Evolutionary conservation across 2,888 invertebrate species (phyloP).

Genomic region (Sinotaia quadrata): DNA sequence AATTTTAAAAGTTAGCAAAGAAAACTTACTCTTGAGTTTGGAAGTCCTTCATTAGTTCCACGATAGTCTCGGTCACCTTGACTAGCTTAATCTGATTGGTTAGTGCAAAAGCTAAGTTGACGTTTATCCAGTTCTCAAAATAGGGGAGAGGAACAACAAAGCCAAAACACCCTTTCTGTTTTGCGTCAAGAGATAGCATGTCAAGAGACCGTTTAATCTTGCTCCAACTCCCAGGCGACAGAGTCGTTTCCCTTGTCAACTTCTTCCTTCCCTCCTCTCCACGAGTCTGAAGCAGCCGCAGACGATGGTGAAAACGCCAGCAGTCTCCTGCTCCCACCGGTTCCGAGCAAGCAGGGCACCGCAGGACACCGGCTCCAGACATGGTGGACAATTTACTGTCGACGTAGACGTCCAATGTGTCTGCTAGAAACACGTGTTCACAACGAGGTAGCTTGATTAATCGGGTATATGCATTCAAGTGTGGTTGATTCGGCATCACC

Average conservation of each 20-base stretch:
- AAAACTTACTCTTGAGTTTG: too few species aligned
- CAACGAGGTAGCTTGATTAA: not conserved
- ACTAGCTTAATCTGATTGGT: slow-evolving; percentile 21
- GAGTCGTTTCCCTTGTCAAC: not conserved
- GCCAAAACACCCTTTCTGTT: not conserved
- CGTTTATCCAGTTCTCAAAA: not conserved
- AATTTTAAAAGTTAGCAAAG: too few species aligned
- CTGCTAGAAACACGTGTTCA: not conserved
- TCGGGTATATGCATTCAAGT: not conserved
- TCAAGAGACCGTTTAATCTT: not conserved
- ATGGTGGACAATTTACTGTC: not conserved
- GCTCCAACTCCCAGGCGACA: not conserved
- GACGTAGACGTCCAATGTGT: not conserved
- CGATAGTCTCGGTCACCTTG: not conserved
- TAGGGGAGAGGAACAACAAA: not conserved
- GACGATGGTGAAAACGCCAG: slow-evolving; percentile 18
- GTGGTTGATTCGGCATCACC: not conserved
- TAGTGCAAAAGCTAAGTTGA: slow-evolving; percentile 6
- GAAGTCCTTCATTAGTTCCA: too few species aligned
- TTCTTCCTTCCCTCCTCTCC: not conserved
- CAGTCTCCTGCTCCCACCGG: slow-evolving; percentile 23
- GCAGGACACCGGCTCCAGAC: slow-evolving; percentile 6
- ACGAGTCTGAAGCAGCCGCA: slow-evolving; percentile 8
- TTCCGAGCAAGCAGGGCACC: slow-evolving; percentile 31
- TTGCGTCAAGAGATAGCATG: not conserved